Evolutionary conservation across 23 tunicate genomes (phyloP), one percentile per base, ranked within the genome.

Genomic region (Halocynthia aurantium): DNA sequence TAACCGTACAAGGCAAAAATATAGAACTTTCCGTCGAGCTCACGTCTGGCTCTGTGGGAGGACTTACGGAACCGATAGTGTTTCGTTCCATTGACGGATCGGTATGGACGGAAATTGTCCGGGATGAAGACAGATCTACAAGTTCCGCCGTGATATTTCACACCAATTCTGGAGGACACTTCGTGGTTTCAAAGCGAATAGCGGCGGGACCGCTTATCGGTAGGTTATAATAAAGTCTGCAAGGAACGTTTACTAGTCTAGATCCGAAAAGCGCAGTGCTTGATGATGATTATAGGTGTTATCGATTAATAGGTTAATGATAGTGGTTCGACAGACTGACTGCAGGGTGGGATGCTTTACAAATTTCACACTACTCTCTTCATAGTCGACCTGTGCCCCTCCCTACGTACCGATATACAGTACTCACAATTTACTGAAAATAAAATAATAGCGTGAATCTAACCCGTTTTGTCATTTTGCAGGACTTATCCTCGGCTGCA

Each of bases 131-230:
- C 15, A 57, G 72, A 20, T 74, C 78, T 13, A 65, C 49, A 7
- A 62, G 70, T 22, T 65, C 69, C 20, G 61, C 55, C 0, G 95
- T 78, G 52, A 10, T 51, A 6, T 85, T 88, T 53, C 65, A 73
- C 52, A 82, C 95, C n/a, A 52, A 55, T 52, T 57, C 82, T 0
- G 95, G 95, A 0, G 95, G 87, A 44, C 87, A 88, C 57, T 88
- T 61, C 67, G 95, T 88, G 15, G 95, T 66, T 9, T 18, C 87
- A 21, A 88, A 77, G 66, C 21, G 57, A 15, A 77, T 88, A 0
- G 84, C 77, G 6, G 61, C 95, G 7, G 95, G 87, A 8, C 87
- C 95, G 5, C 67, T 88, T 84, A 87, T 84, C 7, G 95, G 95
- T 88, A 65, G 52, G 86, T 57, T 17, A 2, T 2, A n/a, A 15